Evolutionary conservation across 1,140 invertebrate genomes (phyloP).

Genomic region (Drosophila insularis): DNA sequence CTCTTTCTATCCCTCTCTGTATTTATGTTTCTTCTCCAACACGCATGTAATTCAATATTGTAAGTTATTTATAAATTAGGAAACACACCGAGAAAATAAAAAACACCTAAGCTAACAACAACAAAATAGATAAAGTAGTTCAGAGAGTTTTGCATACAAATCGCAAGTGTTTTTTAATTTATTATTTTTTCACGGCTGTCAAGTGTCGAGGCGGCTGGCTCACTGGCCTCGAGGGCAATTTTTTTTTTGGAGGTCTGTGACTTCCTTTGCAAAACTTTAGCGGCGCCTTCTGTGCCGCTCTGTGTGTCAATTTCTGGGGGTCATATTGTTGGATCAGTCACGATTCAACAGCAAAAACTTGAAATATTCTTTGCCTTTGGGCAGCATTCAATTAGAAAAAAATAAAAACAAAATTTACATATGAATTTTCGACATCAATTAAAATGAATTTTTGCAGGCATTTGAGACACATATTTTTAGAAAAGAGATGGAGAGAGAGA

Average conservation of each 20-base stretch:
- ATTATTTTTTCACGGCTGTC: conserved; percentile 48
- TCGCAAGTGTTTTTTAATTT: conserved; percentile 16
- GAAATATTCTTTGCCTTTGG: conserved; percentile 20
- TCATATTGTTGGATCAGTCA: conserved; percentile 42
- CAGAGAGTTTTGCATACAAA: conserved; percentile 23
- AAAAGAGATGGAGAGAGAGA: not conserved
- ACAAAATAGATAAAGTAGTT: conserved; percentile 46
- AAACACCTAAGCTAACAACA: conserved; percentile 50
- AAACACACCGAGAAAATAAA: conserved; percentile 28
- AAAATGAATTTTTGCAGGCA: conserved; percentile 21
- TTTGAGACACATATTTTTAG: not conserved
- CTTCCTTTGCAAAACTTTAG: conserved; percentile 29
- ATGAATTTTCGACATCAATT: conserved; percentile 44
- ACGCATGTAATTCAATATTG: conserved; percentile 46
- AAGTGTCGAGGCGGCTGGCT: conserved; percentile 28
- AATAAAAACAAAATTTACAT: not conserved
- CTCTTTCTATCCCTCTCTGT: not conserved
- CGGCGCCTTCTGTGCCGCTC: not conserved
- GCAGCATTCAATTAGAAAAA: conserved; percentile 22
- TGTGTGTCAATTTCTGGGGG: conserved; percentile 45
- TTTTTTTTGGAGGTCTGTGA: conserved; percentile 34
- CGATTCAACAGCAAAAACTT: conserved; percentile 33
- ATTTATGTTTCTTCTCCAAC: conserved; percentile 28
- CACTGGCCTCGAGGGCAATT: conserved; percentile 17
- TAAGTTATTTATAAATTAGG: conserved; percentile 59